Evolutionary conservation across 2,113 vertebrate genomes (phyloP), one percentile per base, ranked within the genome.

Genomic region (Chitala chitala): DNA sequence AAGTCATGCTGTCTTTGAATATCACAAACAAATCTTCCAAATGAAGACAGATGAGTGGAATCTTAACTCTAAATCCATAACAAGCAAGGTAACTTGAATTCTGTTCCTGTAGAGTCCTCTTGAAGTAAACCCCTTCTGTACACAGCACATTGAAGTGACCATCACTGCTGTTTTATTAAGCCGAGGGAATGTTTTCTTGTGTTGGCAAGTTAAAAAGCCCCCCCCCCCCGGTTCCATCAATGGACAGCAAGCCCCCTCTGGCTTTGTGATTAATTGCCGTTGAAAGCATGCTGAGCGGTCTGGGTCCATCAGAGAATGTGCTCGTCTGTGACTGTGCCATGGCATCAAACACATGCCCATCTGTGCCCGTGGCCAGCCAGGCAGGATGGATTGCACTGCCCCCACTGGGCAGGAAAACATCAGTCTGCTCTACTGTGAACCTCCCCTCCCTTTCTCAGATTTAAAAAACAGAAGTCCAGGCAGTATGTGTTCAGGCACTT

Each of bases 331-430:
- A 73, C 76, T 77, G 58, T 78, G 76, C 78, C 66, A 74, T 13
- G 71, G 78, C 76, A 58, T 63, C 70, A 56, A 74, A 81, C 82
- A 82, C 79, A 76, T 76, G 46, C 78, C 76, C 31, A 78, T 82
- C 80, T 79, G 79, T 79, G 44, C 38, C 29, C 78, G 79, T 7
- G n/a, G 31, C 56, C 44, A 75, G 75, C 81, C 59, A 63, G 15
- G 59, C 31, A 9, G 20, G 59, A n/a, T n/a, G n/a, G n/a, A n/a
- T n/a, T n/a, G n/a, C n/a, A n/a, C n/a, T n/a, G n/a, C n/a, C n/a
- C n/a, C n/a, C n/a, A n/a, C n/a, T n/a, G n/a, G n/a, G n/a, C n/a
- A n/a, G n/a, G n/a, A n/a, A n/a, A n/a, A n/a, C n/a, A n/a, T n/a
- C n/a, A n/a, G n/a, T n/a, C n/a, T n/a, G n/a, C n/a, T n/a, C n/a